A percentile compares a stretch with the other conserved stretches of the same genome.
These are phyloP conservation scores for Myathropa florea DNA, from an alignment of 2,888 invertebrate genomes.

Conservation along the genomic window DNA sequence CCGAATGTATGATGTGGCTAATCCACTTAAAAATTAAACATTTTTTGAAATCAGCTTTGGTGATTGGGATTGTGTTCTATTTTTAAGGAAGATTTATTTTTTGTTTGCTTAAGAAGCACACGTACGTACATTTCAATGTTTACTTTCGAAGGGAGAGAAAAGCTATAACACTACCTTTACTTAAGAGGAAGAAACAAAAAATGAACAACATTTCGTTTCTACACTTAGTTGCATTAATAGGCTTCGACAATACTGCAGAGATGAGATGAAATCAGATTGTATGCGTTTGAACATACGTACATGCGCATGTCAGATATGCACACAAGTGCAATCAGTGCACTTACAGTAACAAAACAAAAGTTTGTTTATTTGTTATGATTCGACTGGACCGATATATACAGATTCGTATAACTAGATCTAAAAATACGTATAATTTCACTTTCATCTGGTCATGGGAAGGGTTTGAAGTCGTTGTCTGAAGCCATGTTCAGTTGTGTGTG, in stretches of 20 bases:
- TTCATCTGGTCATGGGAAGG: neutral
- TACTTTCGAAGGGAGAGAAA: conserved; percentile 32
- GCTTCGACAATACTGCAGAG: conserved; percentile 18
- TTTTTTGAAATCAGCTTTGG: conserved; percentile 21
- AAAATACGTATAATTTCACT: conserved; percentile 48
- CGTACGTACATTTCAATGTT: conserved; percentile 7
- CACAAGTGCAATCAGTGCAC: conserved; percentile 53
- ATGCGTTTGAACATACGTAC: neutral
- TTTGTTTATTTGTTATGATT: conserved; percentile 60
- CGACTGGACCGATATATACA: conserved; percentile 30
- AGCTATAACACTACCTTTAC: conserved; percentile 28
- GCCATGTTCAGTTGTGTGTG: conserved; percentile 2
- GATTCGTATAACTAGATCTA: conserved; percentile 23
- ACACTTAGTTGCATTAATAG: conserved; percentile 28
- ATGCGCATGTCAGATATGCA: conserved; percentile 25
- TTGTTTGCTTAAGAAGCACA: conserved; percentile 40
- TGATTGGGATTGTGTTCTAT: conserved; percentile 50
- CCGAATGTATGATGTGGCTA: conserved; percentile 1
- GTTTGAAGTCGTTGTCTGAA: neutral
- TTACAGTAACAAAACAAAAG: conserved; percentile 21
- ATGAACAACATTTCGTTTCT: conserved; percentile 7
- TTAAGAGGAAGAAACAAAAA: neutral
- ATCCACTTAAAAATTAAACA: conserved; percentile 23
- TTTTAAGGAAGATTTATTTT: conserved; percentile 42
- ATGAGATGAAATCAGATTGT: conserved; percentile 38